These are phyloP conservation scores for Otolemur crassicaudatus DNA, from an alignment of 2,797 vertebrate species.

Conservation along the genomic window DNA sequence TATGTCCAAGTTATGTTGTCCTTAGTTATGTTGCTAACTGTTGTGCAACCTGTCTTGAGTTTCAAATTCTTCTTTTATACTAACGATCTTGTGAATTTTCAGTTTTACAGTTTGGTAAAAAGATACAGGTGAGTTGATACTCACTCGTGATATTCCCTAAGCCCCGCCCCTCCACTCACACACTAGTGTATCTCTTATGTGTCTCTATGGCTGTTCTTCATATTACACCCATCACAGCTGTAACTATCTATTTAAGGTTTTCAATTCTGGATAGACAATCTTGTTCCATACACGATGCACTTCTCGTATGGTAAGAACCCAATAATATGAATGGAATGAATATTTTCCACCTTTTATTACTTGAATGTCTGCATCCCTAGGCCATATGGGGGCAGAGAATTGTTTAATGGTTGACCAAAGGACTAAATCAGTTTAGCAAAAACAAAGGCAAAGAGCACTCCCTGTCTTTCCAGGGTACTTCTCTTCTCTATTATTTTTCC, in stretches of 20 bases:
- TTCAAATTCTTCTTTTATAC: not conserved
- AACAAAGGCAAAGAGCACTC: not conserved
- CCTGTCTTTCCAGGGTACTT: not conserved
- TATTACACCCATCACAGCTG: not conserved
- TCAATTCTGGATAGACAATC: not conserved
- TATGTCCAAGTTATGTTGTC: no score
- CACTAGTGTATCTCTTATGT: not conserved
- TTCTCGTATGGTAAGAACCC: not conserved
- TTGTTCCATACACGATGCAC: not conserved
- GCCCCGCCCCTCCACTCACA: not conserved
- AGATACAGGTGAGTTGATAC: not conserved
- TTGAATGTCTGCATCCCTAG: not conserved
- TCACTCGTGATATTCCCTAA: not conserved
- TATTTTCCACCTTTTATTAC: constrained; percentile 31
- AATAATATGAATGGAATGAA: constrained; percentile 17
- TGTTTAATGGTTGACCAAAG: not conserved
- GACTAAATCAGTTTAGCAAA: not conserved
- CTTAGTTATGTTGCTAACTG: not conserved
- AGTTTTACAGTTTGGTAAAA: constrained; percentile 18
- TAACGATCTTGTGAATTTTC: not conserved
- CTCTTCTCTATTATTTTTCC: constrained; percentile 2
- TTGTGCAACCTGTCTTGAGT: not conserved
- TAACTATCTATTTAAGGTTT: constrained; percentile 3
- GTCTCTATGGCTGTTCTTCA: not conserved
- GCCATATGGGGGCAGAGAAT: not conserved